Base-by-base conservation (phyloP, 2,888 invertebrate genomes). In the Laspeyria flexula region DNA sequence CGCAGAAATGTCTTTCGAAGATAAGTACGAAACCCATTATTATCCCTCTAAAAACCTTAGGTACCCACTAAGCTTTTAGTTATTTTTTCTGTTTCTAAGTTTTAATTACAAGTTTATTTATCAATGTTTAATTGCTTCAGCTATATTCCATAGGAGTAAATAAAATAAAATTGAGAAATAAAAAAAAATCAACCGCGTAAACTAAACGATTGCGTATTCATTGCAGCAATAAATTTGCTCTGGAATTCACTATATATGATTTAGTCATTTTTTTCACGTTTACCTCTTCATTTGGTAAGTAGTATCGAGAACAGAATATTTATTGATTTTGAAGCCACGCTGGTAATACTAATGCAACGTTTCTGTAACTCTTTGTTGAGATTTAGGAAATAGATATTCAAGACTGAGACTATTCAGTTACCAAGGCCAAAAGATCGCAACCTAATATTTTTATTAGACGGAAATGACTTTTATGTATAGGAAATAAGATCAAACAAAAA, bases 291-390 rank as follows among this genome's bases (percentile, higher is more conserved):
- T 52, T 60, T 29, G 44, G 46, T 50, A 50, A 54, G 40, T 49
- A 45, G 30, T 18, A 11, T 30, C 43, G 33, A 27, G 38, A 21
- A 3, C 27, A 18, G 56, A 67, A 67, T 64, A 57, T 37, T 60
- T 42, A 67, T 60, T 35, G 12, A 38, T 15, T 43, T 23, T 30
- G 50, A 11, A 43, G 44, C 27, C 48, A 50, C 45, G 51, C 12
- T n/a, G 10, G 40, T 48, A 55, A 50, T 59, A 59, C 34, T 55
- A 67, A 67, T 59, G 30, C 10, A 33, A 43, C 46, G 44, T 58
- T 62, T 49, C 67, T 54, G 37, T 45, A 50, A 2, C 5, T 27
- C 15, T 45, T 45, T 31, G 25, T 38, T 3, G 10, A 7, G 21
- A 25, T 16, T 44, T 37, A 44, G 43, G 43, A 44, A 44, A 37